A percentile compares a stretch with the other conserved stretches of the same genome.
Conservation (phyloP, 2,113 vertebrate species). For the Eulemur macaco region DNA sequence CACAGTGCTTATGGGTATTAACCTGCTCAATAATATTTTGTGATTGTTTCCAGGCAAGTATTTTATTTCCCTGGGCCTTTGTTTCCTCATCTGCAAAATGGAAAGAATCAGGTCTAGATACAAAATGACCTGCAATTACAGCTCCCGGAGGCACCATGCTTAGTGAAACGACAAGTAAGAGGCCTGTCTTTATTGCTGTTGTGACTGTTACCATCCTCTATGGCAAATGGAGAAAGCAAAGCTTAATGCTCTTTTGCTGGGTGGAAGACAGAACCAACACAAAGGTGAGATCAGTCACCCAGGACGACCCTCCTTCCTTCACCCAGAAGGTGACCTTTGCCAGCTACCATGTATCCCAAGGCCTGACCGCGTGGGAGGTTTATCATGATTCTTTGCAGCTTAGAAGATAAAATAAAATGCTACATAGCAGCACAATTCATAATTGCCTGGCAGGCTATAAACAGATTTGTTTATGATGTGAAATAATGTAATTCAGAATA, state of each 20-base stretch:
- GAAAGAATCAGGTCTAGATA: background rate
- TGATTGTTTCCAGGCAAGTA: background rate
- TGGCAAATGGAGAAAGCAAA: background rate
- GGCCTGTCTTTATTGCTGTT: rapidly evolving
- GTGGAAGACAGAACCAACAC: background rate
- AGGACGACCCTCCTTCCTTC: background rate
- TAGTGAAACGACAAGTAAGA: background rate
- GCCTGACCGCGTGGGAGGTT: too few relatives aligned
- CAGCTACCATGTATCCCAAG: background rate
- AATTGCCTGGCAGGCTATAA: background rate
- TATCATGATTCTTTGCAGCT: background rate
- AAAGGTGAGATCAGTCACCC: background rate
- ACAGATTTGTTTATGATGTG: background rate
- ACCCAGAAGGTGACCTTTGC: background rate
- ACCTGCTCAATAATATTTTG: background rate
- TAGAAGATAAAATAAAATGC: background rate
- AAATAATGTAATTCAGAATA: conserved; percentile 42
- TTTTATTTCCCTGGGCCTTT: background rate
- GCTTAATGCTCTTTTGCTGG: too few relatives aligned
- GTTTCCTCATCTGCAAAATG: background rate
- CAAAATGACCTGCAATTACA: background rate
- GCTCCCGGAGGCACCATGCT: background rate
- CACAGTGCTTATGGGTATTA: rapidly evolving
- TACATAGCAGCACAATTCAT: background rate
- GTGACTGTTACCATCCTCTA: background rate